Evolutionary conservation across 2,113 vertebrate species (phyloP), one percentile per base, ranked within the genome.

Genomic region (Machaerirhynchus nigripectus): DNA sequence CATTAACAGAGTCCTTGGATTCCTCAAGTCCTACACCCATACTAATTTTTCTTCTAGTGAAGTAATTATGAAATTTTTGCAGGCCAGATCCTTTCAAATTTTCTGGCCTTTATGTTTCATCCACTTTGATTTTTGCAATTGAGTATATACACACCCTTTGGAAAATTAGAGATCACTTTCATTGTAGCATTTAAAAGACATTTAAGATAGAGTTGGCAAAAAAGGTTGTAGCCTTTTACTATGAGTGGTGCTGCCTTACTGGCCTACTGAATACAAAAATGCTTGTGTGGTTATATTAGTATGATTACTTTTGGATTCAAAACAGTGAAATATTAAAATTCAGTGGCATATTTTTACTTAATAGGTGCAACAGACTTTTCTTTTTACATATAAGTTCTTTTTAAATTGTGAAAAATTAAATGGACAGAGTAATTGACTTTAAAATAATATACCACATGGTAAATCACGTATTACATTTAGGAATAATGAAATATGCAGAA

Each of bases 141-240:
- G 15, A 10, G n/a, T 39, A 55, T n/a, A 24, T 21, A 70, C 4
- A 55, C 1, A 31, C 1, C 0, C 6, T 22, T 33, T 44, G 70
- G 39, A 35, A 76, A 70, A 35, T 35, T 23, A 42, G 27, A 84
- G 11, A 46, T 57, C 2, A 17, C 10, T 64, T 59, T 39, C 39
- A 60, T 9, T 31, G 12, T 7, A 46, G 2, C 8, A 46, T 76
- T 40, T 44, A 55, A 80, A 80, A 65, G 15, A 31, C 1, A 2
- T 10, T 3, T 33, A 60, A 65, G 6, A 42, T 37, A 40, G 7
- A 49, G 8, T 10, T 24, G 19, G 17, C 15, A 44, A 71, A 91
- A 84, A 35, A 31, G 17, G 3, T 4, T 65, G 9, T 37, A 17
- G 19, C 8, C 9, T 79, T 55, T 80, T 91, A 28, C 11, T 64